These are phyloP conservation scores for Ormyrus nitidulus DNA, from an alignment of 2,888 invertebrate genomes.

Conservation along the genomic window DNA sequence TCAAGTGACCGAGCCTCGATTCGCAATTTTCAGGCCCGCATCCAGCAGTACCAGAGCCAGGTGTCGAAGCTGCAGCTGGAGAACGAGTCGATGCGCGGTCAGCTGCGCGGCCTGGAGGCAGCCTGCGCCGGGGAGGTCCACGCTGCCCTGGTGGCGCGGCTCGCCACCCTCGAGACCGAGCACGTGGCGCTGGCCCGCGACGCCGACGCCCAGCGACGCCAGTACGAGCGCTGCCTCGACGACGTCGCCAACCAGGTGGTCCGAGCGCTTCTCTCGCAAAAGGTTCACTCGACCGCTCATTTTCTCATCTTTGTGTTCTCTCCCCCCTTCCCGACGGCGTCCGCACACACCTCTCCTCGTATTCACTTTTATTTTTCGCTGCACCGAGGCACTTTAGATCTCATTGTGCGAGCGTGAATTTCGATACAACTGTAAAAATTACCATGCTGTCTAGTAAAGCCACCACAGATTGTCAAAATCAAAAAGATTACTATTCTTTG, in stretches of 20 bases:
- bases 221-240: conserved; percentile 88
- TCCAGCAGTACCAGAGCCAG: conserved; percentile 84
- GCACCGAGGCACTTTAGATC: too few species aligned
- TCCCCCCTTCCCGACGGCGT: not conserved
- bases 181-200: conserved; percentile 81
- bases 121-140: conserved; percentile 74
- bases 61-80: conserved; percentile 82
- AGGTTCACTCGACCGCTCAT: conserved; percentile 77
- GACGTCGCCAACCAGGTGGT: conserved; percentile 91
- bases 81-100: conserved; percentile 81
- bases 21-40: too few species aligned
- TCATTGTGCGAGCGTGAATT: too few species aligned
- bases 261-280: conserved; percentile 88
- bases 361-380: not conserved
- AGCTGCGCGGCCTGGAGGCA: conserved; percentile 69
- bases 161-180: conserved; percentile 79
- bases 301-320: conserved; percentile 22
- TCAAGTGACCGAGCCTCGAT: too few species aligned
- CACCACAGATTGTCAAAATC: too few species aligned
- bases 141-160: conserved; percentile 77
- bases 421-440: too few species aligned
- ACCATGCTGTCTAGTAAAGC: too few species aligned
- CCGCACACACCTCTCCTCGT: not conserved
- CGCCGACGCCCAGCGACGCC: conserved; percentile 82
- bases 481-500: too few species aligned